Conservation (phyloP, 1,140 invertebrate species). For the Drosophila sulfurigaster region DNA sequence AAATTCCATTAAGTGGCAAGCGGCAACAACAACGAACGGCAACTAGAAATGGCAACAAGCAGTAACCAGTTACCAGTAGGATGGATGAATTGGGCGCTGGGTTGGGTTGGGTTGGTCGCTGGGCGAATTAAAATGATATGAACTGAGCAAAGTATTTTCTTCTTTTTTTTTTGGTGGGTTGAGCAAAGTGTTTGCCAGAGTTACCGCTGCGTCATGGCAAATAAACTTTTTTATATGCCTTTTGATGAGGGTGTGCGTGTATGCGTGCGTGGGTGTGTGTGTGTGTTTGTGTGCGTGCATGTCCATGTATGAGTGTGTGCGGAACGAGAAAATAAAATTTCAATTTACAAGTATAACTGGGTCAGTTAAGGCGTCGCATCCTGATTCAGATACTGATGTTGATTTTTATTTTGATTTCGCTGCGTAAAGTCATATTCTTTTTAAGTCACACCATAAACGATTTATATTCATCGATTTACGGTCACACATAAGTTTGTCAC, state of each 20-base stretch:
- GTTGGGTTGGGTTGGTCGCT: neutral
- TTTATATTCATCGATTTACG: constrained; percentile 62
- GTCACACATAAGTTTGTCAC: neutral
- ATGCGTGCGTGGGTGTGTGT: neutral
- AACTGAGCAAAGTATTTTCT: constrained; percentile 2
- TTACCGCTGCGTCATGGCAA: constrained; percentile 70
- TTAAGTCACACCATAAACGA: constrained; percentile 55
- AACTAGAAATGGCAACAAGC: constrained; percentile 14
- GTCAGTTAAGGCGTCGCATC: constrained; percentile 48
- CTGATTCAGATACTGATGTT: constrained; percentile 7
- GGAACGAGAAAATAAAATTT: constrained; percentile 67
- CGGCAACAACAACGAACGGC: constrained; percentile 43
- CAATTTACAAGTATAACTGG: constrained; percentile 78
- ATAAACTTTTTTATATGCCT: constrained; percentile 72
- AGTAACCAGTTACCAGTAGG: constrained; percentile 20
- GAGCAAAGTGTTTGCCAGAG: constrained; percentile 50
- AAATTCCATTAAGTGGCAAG: constrained; percentile 81
- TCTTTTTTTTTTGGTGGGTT: neutral
- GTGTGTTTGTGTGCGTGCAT: constrained; percentile 15
- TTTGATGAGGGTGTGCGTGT: constrained; percentile 62
- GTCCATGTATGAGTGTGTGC: constrained; percentile 20
- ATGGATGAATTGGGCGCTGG: constrained; percentile 8
- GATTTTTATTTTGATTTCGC: constrained; percentile 30
- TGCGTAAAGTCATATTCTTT: constrained; percentile 32
- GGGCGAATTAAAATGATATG: constrained; percentile 76